phyloP scores from a whole-genome alignment of 1,140 invertebrate species.

The Diplogasteroides magnus region DNA sequence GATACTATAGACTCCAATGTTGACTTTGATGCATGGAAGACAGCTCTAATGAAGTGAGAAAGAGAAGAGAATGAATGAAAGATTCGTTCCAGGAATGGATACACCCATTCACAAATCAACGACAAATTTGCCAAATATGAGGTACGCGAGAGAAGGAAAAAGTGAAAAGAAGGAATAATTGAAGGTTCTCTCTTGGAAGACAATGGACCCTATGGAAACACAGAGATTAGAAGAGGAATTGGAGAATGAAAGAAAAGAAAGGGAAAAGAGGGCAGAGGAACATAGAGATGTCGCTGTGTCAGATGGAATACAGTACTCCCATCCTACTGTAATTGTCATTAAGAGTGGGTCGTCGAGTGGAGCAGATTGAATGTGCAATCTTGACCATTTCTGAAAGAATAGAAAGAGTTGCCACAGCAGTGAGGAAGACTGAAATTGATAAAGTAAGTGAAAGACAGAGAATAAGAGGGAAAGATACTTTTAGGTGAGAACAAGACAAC shows the following conservation, averaged over 20 bases:
- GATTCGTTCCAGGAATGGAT: constrained; percentile 18
- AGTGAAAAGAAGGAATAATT: too few species aligned
- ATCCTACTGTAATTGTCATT: not conserved
- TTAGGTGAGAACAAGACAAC: too few species aligned
- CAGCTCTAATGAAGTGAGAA: constrained; percentile 10
- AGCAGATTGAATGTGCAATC: constrained; percentile 5
- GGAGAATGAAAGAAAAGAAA: constrained; percentile 8
- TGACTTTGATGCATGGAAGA: constrained; percentile 25
- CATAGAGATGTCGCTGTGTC: not conserved
- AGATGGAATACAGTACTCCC: not conserved
- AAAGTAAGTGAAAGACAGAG: too few species aligned
- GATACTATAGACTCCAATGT: constrained; percentile 1
- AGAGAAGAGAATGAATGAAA: not conserved
- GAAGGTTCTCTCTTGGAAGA: constrained; percentile 5
- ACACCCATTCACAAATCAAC: constrained; percentile 19
- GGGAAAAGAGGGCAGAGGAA: constrained; percentile 5
- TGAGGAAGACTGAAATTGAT: not conserved
- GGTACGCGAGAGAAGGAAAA: constrained; percentile 6
- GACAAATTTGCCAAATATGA: constrained; percentile 26
- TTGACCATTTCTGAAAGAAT: not conserved
- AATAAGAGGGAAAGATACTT: too few species aligned
- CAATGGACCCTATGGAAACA: constrained; percentile 2
- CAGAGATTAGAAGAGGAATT: constrained; percentile 15
- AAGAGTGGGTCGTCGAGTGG: constrained; percentile 4
- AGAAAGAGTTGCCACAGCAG: not conserved